A percentile compares a stretch with the other conserved stretches of the same genome.
phyloP scores from a whole-genome alignment of 2,113 vertebrate genomes.

The Otolemur garnettii region DNA sequence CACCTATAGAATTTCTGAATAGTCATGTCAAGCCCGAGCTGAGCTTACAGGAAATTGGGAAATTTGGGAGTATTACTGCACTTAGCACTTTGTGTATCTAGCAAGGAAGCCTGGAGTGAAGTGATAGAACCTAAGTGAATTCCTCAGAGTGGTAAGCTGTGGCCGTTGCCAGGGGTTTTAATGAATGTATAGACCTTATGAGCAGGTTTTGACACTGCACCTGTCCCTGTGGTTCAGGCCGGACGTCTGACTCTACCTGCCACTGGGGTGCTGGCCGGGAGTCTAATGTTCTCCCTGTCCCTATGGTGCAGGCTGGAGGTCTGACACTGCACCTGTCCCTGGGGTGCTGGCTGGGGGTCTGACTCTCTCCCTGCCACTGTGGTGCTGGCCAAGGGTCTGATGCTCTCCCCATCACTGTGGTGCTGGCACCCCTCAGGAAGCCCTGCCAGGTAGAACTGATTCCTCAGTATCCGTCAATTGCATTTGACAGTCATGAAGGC shows the following conservation, averaged over 20 bases:
- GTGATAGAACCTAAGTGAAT: fast-evolving
- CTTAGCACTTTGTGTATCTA: neutral
- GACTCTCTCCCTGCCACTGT: too few species aligned
- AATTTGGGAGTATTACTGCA: fast-evolving
- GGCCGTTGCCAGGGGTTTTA: fast-evolving
- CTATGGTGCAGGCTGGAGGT: too few species aligned
- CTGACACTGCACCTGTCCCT: too few species aligned
- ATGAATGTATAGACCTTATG: fast-evolving
- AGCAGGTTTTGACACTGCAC: fast-evolving
- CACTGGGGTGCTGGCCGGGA: too few species aligned
- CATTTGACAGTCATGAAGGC: neutral
- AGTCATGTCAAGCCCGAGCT: neutral
- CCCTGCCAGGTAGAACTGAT: fast-evolving
- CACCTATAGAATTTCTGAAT: slow-evolving; percentile 10
- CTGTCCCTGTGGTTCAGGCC: fast-evolving
- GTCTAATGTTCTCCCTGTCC: too few species aligned
- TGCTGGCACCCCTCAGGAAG: fast-evolving
- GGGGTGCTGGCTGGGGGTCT: too few species aligned
- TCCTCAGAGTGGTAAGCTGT: neutral
- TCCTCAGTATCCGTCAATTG: fast-evolving
- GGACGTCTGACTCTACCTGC: too few species aligned
- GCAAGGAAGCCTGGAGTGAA: neutral
- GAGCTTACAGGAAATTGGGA: neutral
- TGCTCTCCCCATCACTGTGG: too few species aligned
- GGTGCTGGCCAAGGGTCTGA: too few species aligned